Evolutionary conservation across 2,888 invertebrate genomes (phyloP).

Genomic region (Callyntrura guangdongensis): DNA sequence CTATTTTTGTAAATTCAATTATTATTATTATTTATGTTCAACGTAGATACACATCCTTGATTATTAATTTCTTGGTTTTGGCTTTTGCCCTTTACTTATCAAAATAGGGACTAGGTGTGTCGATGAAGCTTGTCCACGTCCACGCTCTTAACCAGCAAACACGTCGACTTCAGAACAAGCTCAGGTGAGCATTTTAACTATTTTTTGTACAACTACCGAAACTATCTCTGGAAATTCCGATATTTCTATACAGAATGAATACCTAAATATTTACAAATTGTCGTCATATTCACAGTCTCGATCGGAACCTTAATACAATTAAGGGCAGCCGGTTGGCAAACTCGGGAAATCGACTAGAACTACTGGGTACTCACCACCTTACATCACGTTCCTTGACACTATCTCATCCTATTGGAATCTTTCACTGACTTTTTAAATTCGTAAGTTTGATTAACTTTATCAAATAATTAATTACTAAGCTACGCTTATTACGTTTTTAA

Average conservation of each 20-base stretch:
- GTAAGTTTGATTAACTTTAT: background rate
- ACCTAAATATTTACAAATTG: slow-evolving; percentile 27
- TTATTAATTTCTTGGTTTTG: background rate
- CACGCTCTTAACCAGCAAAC: slow-evolving; percentile 80
- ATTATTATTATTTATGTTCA: background rate
- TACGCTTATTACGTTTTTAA: no score
- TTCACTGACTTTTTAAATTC: slow-evolving; percentile 25
- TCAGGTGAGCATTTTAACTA: slow-evolving; percentile 77
- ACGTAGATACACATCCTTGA: no score
- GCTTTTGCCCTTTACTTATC: background rate
- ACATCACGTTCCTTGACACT: slow-evolving; percentile 92
- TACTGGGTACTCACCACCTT: slow-evolving; percentile 93
- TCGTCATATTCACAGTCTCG: slow-evolving; percentile 89
- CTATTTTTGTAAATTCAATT: no score
- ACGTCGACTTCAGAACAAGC: slow-evolving; percentile 81
- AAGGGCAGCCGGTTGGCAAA: slow-evolving; percentile 95
- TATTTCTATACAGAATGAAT: no score
- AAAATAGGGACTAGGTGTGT: slow-evolving; percentile 76
- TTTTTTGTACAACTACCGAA: background rate
- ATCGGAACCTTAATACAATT: slow-evolving; percentile 92
- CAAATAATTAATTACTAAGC: no score
- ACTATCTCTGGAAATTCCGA: no score
- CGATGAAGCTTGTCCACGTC: slow-evolving; percentile 81
- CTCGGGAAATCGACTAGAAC: slow-evolving; percentile 94
- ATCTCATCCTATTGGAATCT: background rate